Percentiles rank a stretch among this genome's conserved stretches.
These are phyloP conservation scores for Columbina picui DNA, from an alignment of 2,113 vertebrate species.

Conservation along the genomic window DNA sequence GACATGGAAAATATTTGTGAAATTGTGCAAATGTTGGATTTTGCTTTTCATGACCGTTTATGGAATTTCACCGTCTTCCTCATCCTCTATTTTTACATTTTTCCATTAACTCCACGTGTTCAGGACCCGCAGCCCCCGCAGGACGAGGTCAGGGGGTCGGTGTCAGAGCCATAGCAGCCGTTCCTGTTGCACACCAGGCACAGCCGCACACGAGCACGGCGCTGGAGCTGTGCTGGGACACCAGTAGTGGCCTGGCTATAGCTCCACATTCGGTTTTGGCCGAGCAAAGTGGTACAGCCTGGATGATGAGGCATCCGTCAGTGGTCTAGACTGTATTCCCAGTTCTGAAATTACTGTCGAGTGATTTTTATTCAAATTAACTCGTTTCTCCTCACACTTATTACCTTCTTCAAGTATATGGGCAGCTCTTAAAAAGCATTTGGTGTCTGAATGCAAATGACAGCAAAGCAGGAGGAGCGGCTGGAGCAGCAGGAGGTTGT, in stretches of 20 bases:
- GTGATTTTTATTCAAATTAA: not conserved
- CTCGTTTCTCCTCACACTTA: not conserved
- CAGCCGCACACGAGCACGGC: not conserved
- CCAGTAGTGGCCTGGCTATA: too few relatives aligned
- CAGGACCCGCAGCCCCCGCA: not conserved
- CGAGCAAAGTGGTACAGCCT: not conserved
- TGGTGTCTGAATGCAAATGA: not conserved
- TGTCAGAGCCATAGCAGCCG: too few relatives aligned
- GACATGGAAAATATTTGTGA: not conserved
- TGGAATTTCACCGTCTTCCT: not conserved
- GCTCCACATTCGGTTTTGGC: not conserved
- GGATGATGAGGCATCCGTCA: not conserved
- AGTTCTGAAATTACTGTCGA: not conserved
- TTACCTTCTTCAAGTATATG: not conserved
- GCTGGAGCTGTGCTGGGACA: not conserved
- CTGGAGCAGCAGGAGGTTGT: not conserved
- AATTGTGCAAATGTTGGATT: too few relatives aligned
- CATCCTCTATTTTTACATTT: not conserved
- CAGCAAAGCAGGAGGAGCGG: accelerated
- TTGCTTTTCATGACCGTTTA: not conserved
- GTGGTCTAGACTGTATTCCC: not conserved
- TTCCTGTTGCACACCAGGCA: accelerated
- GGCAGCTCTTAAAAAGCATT: not conserved
- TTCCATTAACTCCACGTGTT: not conserved
- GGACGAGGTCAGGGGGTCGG: not conserved